Conservation (phyloP, 2,888 invertebrate species). For the Crossocerus cetratus region DNA sequence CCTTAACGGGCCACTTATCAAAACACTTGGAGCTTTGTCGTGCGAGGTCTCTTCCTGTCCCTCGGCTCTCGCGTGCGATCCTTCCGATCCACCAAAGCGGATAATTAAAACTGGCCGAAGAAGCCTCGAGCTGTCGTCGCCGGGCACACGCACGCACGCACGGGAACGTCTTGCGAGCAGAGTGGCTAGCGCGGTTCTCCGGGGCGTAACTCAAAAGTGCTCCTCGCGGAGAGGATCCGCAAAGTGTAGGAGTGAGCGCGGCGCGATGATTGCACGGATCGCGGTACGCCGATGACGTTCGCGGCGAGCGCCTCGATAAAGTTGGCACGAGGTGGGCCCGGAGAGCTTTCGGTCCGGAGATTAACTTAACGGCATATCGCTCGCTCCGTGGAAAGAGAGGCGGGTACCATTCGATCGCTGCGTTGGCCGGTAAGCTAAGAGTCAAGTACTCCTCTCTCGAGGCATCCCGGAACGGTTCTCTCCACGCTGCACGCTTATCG, state of each 20-base stretch:
- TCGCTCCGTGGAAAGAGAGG: conserved; percentile 55
- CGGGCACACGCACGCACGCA: not conserved
- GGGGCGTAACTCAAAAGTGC: not conserved
- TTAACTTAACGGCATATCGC: conserved; percentile 64
- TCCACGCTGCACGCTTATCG: conserved; percentile 60
- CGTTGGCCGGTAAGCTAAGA: conserved; percentile 9
- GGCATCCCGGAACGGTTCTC: conserved; percentile 40
- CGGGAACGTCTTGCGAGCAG: not conserved
- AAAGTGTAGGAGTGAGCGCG: not conserved
- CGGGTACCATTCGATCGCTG: conserved; percentile 43
- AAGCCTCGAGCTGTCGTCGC: not conserved
- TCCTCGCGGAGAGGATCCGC: not conserved
- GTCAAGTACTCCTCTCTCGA: not conserved
- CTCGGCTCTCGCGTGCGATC: no score
- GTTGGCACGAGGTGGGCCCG: not conserved
- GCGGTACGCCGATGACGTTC: no score
- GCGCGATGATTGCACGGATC: not conserved
- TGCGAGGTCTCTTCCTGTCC: no score
- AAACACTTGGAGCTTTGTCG: no score
- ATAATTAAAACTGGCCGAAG: not conserved
- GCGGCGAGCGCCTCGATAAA: not conserved
- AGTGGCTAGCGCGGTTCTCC: not conserved
- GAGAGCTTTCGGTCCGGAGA: conserved; percentile 49
- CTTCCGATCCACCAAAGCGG: not conserved
- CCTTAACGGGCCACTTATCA: no score